phyloP scores from a whole-genome alignment of 2,797 vertebrate genomes.

The Alfaro cultratus region DNA sequence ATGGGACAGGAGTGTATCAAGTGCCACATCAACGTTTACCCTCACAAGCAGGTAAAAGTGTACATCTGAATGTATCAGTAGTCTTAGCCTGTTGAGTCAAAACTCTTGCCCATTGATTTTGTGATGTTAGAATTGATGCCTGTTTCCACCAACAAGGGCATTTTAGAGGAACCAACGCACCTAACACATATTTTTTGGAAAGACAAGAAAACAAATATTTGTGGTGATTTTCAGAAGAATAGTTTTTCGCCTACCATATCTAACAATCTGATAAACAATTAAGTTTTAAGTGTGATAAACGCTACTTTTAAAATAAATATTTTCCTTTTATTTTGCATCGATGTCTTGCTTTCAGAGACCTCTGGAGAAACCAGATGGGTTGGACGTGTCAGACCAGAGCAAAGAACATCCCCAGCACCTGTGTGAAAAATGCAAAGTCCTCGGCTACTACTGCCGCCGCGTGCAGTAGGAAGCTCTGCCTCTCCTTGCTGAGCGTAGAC shows the following conservation, averaged over 20 bases:
- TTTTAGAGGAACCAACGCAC: too few species aligned
- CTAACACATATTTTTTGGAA: not conserved
- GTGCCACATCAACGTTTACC: slow-evolving; percentile 99
- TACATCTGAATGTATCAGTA: not conserved
- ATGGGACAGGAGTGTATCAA: slow-evolving; percentile 99
- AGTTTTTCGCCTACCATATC: not conserved
- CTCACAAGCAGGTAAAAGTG: slow-evolving; percentile 92
- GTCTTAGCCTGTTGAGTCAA: not conserved
- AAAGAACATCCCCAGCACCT: slow-evolving; percentile 97
- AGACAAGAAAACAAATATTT: not conserved
- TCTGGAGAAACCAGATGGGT: slow-evolving; percentile 95
- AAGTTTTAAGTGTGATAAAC: not conserved
- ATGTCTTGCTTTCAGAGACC: slow-evolving; percentile 84
- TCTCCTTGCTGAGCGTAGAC: not conserved
- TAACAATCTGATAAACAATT: not conserved
- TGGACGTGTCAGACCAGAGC: slow-evolving; percentile 98
- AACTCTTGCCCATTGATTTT: not conserved
- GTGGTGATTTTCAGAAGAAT: not conserved
- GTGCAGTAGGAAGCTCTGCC: slow-evolving; percentile 84
- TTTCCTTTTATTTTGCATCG: not conserved
- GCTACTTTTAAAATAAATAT: too few species aligned
- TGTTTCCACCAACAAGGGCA: not conserved
- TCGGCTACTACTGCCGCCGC: slow-evolving; percentile 96
- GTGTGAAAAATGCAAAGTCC: slow-evolving; percentile 98
- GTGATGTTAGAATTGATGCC: not conserved